Evolutionary conservation across 2,888 invertebrate genomes (phyloP).

Genomic region (Eupithecia exiguata): DNA sequence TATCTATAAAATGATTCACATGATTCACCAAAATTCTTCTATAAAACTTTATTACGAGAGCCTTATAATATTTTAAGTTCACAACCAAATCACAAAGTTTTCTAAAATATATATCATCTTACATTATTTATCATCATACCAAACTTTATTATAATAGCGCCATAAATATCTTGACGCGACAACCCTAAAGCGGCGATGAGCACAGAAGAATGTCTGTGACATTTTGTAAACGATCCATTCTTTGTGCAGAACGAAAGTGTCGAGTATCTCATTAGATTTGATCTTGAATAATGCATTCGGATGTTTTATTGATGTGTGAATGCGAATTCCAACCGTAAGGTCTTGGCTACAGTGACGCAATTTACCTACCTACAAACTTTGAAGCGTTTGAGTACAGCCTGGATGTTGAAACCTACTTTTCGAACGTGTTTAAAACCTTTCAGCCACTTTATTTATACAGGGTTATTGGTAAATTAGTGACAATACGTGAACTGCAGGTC

Average conservation of each 20-base stretch:
- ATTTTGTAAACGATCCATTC: slow-evolving; percentile 57
- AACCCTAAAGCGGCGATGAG: slow-evolving; percentile 47
- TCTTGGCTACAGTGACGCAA: slow-evolving; percentile 9
- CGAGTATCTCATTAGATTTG: slow-evolving; percentile 54
- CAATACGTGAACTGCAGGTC: too few species aligned
- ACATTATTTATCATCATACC: not conserved
- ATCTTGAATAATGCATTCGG: slow-evolving; percentile 58
- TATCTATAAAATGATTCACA: not conserved
- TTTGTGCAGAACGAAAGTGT: slow-evolving; percentile 52
- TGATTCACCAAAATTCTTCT: not conserved
- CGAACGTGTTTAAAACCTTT: not conserved
- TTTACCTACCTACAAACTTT: not conserved
- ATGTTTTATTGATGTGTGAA: slow-evolving; percentile 57
- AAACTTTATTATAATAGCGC: slow-evolving; percentile 14
- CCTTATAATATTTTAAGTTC: not conserved
- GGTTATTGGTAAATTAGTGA: too few species aligned
- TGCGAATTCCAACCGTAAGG: slow-evolving; percentile 24
- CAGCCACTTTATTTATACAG: not conserved
- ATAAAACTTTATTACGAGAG: not conserved
- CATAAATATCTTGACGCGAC: slow-evolving; percentile 31
- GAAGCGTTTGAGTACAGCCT: not conserved
- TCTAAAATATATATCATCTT: not conserved
- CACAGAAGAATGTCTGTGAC: slow-evolving; percentile 52
- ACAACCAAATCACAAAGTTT: not conserved
- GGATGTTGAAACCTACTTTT: not conserved